phyloP scores from a whole-genome alignment of 2,797 vertebrate genomes.

The Clarias laeviceps region DNA sequence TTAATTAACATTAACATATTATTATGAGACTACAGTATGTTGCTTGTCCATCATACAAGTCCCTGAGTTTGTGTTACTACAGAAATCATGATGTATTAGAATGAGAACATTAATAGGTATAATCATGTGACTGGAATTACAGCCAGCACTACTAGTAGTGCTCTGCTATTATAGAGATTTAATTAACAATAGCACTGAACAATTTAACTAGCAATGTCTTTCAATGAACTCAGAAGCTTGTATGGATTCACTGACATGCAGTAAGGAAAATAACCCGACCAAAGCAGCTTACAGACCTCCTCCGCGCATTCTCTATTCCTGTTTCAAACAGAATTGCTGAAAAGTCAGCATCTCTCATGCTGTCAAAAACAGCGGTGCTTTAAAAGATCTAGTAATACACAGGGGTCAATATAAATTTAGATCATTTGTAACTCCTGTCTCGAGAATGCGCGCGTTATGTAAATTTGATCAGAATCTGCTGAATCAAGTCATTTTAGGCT shows the following conservation, averaged over 20 bases:
- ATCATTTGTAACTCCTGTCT: constrained; percentile 84
- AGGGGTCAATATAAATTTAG: constrained; percentile 88
- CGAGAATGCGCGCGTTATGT: constrained; percentile 66
- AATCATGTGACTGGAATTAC: neutral
- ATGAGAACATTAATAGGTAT: neutral
- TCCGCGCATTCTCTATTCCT: constrained; percentile 67
- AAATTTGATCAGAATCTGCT: constrained; percentile 78
- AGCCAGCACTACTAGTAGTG: neutral
- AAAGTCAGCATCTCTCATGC: constrained; percentile 61
- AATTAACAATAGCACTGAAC: neutral
- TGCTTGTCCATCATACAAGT: neutral
- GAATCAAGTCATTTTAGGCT: constrained; percentile 81
- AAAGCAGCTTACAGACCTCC: constrained; percentile 33
- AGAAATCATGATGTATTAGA: neutral
- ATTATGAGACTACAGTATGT: neutral
- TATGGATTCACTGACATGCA: neutral
- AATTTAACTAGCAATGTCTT: neutral
- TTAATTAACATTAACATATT: too few relatives aligned
- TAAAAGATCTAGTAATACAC: constrained; percentile 80
- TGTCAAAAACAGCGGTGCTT: constrained; percentile 78
- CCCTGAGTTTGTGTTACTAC: neutral
- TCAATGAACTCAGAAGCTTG: neutral
- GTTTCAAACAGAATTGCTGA: constrained; percentile 87
- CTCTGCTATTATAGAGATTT: neutral
- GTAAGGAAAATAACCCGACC: constrained; percentile 19